Conservation (phyloP, 1,140 invertebrate species). For the Drosophila gunungcola region DNA sequence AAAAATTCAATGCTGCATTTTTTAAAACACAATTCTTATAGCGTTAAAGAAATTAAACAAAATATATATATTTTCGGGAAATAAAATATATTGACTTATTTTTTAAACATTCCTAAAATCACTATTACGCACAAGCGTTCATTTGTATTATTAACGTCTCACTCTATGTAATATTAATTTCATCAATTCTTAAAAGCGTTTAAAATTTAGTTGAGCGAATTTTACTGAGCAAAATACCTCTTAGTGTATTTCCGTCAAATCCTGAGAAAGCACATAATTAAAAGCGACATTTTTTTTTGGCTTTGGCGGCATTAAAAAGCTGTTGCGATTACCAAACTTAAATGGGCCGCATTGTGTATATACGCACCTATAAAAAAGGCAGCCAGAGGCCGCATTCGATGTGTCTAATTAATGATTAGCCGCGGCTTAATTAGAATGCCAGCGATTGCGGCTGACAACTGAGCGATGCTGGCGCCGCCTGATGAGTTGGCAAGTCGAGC, state of each 20-base stretch:
- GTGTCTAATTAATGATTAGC: slow-evolving; percentile 77
- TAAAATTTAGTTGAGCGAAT: neutral
- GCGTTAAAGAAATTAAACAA: too few relatives aligned
- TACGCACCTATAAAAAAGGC: slow-evolving; percentile 21
- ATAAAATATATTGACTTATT: too few relatives aligned
- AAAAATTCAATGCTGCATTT: too few relatives aligned
- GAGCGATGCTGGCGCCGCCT: slow-evolving; percentile 20
- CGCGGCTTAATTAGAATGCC: slow-evolving; percentile 67
- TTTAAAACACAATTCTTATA: too few relatives aligned
- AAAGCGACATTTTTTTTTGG: slow-evolving; percentile 70
- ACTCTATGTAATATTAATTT: too few relatives aligned
- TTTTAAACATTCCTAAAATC: too few relatives aligned
- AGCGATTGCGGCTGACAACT: slow-evolving; percentile 50
- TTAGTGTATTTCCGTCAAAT: slow-evolving; percentile 20
- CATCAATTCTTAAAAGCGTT: too few relatives aligned
- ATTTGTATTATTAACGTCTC: too few relatives aligned
- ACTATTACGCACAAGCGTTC: too few relatives aligned
- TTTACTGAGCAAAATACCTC: neutral
- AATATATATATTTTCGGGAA: too few relatives aligned
- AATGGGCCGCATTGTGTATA: slow-evolving; percentile 49
- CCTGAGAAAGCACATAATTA: slow-evolving; percentile 67
- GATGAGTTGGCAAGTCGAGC: slow-evolving; percentile 61
- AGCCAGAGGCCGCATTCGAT: slow-evolving; percentile 42
- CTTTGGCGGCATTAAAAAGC: slow-evolving; percentile 72
- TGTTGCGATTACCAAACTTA: slow-evolving; percentile 77